A percentile compares a stretch with the other conserved stretches of the same genome.
Conservation (phyloP, 1,140 invertebrate genomes). For the Bombus confusus region DNA sequence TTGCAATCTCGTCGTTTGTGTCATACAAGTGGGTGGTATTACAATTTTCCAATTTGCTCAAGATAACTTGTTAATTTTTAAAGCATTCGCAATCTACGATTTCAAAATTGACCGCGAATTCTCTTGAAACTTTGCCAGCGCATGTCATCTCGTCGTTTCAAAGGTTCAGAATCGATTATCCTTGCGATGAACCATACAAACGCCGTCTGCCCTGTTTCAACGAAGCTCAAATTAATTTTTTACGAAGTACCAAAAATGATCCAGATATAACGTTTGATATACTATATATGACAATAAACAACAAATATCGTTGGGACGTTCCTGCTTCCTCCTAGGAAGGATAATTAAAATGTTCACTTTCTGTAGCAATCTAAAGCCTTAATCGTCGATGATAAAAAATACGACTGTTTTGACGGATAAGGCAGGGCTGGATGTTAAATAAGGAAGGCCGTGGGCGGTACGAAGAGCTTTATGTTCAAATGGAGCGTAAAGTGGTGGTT, state of each 20-base stretch:
- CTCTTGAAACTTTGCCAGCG: neutral
- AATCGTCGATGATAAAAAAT: constrained; percentile 12
- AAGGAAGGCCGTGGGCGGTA: constrained; percentile 69
- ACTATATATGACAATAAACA: neutral
- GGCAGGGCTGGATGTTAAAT: constrained; percentile 59
- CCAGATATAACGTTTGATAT: neutral
- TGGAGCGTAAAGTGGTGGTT: constrained; percentile 75
- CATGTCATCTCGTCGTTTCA: neutral
- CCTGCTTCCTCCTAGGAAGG: neutral
- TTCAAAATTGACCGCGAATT: neutral
- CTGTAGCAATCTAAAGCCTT: neutral
- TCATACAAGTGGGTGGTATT: neutral
- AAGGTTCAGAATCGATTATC: neutral
- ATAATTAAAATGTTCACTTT: neutral
- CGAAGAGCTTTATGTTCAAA: constrained; percentile 68
- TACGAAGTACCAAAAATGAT: neutral
- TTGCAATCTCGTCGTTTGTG: neutral
- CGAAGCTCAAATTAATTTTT: neutral
- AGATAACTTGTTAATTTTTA: neutral
- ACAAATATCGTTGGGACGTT: neutral
- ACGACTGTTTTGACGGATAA: constrained; percentile 39
- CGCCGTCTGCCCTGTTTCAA: neutral
- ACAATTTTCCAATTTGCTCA: neutral
- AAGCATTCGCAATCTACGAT: neutral
- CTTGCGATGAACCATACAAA: neutral